Conservation (phyloP, 64 coral and sea anemone genomes). For the Porites lutea region DNA sequence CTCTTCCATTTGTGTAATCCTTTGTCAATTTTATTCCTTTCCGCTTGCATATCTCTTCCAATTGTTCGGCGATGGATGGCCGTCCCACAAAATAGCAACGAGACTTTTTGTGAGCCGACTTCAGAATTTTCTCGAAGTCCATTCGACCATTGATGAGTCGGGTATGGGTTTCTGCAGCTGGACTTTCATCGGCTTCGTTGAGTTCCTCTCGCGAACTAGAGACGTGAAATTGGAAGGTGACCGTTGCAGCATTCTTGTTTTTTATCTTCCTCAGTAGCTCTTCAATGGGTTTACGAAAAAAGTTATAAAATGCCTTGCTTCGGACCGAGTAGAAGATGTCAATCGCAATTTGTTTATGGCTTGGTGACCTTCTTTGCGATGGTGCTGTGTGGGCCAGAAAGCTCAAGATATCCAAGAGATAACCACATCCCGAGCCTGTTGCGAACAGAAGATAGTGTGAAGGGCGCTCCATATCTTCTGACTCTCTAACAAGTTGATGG, state of each 20-base stretch:
- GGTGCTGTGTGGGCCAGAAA: constrained; percentile 45
- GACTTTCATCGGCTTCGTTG: neutral
- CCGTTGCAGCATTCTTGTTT: constrained; percentile 23
- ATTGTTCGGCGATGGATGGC: constrained; percentile 55
- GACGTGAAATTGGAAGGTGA: constrained; percentile 56
- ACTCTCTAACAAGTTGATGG: neutral
- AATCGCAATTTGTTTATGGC: neutral
- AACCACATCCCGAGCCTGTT: constrained; percentile 75
- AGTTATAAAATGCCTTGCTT: constrained; percentile 46
- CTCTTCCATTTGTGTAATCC: constrained; percentile 65
- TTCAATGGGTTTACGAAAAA: constrained; percentile 6
- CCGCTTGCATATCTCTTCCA: constrained; percentile 48
- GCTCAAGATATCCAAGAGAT: constrained; percentile 70
- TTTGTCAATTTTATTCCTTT: constrained; percentile 39
- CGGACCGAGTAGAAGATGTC: constrained; percentile 72
- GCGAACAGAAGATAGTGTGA: constrained; percentile 61
- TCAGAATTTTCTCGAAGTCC: constrained; percentile 56
- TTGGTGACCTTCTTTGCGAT: neutral
- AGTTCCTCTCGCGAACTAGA: constrained; percentile 9
- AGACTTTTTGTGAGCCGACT: constrained; percentile 37
- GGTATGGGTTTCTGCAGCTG: neutral
- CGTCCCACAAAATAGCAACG: constrained; percentile 72
- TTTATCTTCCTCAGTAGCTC: constrained; percentile 39
- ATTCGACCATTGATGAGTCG: constrained; percentile 40
- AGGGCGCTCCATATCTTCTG: neutral